These are phyloP conservation scores for Paradisaea rubra DNA, from an alignment of 2,113 vertebrate genomes.

Conservation along the genomic window DNA sequence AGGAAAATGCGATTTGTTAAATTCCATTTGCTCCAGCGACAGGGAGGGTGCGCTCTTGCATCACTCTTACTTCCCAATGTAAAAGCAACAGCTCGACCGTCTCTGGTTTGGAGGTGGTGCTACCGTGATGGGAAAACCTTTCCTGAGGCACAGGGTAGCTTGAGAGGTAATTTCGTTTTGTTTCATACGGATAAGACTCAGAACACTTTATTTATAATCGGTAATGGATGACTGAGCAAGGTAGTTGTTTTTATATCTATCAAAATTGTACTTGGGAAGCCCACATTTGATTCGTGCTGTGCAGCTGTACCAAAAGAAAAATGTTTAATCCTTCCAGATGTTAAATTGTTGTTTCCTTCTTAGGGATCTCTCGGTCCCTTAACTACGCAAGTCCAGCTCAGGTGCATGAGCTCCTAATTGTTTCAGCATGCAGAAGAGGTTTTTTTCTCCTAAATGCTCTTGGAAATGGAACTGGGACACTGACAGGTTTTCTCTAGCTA, in stretches of 20 bases:
- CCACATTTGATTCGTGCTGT: accelerated
- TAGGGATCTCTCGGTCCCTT: neutral
- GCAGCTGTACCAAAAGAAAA: neutral
- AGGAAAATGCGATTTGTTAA: neutral
- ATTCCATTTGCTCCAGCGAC: neutral
- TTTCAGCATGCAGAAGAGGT: neutral
- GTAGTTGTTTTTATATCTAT: neutral
- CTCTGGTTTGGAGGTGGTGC: neutral
- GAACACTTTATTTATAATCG: neutral
- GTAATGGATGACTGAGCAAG: neutral
- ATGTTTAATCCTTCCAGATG: neutral
- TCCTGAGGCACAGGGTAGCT: neutral
- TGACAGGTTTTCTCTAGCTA: neutral
- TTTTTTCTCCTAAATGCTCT: neutral
- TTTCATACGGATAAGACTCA: neutral
- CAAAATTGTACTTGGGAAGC: neutral
- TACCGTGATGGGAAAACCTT: neutral
- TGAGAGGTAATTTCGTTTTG: neutral
- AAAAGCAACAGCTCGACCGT: neutral
- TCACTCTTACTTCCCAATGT: neutral
- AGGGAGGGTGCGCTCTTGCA: constrained; percentile 48
- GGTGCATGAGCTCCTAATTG: neutral
- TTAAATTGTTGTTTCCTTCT: neutral
- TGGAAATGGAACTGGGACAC: neutral
- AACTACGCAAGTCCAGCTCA: neutral